phyloP scores from a whole-genome alignment of 2,888 invertebrate genomes.

The Dendrolimus pini region DNA sequence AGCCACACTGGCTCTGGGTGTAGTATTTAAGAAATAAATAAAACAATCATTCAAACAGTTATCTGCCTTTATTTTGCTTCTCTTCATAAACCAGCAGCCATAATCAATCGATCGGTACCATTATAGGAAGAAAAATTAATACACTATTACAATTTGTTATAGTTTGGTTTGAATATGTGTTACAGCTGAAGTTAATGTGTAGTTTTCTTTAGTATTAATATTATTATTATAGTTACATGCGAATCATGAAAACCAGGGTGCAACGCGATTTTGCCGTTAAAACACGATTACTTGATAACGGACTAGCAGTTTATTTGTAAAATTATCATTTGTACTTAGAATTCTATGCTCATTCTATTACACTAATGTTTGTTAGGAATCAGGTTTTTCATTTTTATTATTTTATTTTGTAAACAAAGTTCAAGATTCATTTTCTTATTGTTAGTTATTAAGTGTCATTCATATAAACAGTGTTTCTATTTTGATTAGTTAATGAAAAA shows the following conservation, averaged over 20 bases:
- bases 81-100: constrained; percentile 72
- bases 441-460: neutral
- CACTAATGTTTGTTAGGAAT: constrained; percentile 66
- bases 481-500: constrained; percentile 30
- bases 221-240: constrained; percentile 67
- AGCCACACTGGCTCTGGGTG: too few relatives aligned
- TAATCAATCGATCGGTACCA: constrained; percentile 72
- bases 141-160: constrained; percentile 72
- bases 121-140: constrained; percentile 75
- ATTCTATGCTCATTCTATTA: constrained; percentile 68
- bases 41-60: constrained; percentile 73
- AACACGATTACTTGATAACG: constrained; percentile 43
- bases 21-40: constrained; percentile 24
- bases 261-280: constrained; percentile 62
- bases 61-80: constrained; percentile 74
- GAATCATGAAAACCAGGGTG: constrained; percentile 74
- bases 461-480: too few relatives aligned
- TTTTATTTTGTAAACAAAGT: constrained; percentile 12
- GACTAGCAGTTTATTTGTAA: constrained; percentile 69
- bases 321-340: constrained; percentile 73
- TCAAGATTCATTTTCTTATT: constrained; percentile 9
- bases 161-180: constrained; percentile 75
- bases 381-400: constrained; percentile 47
- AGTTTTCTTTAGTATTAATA: constrained; percentile 67
- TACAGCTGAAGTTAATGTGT: constrained; percentile 72